phyloP scores from a whole-genome alignment of 2,797 vertebrate genomes.

The Centropyge bicolor region DNA sequence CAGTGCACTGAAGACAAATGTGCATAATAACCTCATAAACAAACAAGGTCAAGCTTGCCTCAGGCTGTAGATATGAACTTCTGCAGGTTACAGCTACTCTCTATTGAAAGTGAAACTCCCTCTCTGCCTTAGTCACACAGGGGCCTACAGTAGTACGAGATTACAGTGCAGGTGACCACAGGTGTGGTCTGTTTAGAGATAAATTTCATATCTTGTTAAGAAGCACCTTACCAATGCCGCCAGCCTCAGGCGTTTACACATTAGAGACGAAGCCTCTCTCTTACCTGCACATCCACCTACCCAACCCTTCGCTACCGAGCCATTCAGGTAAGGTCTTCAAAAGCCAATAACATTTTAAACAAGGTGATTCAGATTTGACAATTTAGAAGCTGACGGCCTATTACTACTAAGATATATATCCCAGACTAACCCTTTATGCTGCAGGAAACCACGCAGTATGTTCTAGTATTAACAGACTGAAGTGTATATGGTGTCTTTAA shows the following conservation, averaged over 20 bases:
- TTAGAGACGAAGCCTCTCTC: not conserved
- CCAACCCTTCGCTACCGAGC: not conserved
- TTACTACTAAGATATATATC: not conserved
- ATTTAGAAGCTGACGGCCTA: not conserved
- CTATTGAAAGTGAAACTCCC: not conserved
- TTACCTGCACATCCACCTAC: not conserved
- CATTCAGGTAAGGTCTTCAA: conserved; percentile 39
- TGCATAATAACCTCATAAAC: not conserved
- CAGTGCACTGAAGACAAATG: not conserved
- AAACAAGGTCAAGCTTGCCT: not conserved
- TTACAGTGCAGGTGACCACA: not conserved
- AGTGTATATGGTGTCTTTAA: not conserved
- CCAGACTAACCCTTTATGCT: not conserved
- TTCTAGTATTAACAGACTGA: not conserved
- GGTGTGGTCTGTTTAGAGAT: not conserved
- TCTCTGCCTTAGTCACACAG: not conserved
- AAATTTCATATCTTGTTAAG: not conserved
- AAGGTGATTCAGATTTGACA: not conserved
- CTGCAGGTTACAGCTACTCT: no score
- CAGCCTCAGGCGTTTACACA: conserved; percentile 2
- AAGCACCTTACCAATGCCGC: not conserved
- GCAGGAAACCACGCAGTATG: not conserved
- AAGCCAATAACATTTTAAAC: not conserved
- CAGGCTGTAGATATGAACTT: not conserved
- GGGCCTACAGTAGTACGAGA: accelerated